These are phyloP conservation scores for Garra rufa DNA, from an alignment of 2,113 vertebrate species.

Conservation along the genomic window DNA sequence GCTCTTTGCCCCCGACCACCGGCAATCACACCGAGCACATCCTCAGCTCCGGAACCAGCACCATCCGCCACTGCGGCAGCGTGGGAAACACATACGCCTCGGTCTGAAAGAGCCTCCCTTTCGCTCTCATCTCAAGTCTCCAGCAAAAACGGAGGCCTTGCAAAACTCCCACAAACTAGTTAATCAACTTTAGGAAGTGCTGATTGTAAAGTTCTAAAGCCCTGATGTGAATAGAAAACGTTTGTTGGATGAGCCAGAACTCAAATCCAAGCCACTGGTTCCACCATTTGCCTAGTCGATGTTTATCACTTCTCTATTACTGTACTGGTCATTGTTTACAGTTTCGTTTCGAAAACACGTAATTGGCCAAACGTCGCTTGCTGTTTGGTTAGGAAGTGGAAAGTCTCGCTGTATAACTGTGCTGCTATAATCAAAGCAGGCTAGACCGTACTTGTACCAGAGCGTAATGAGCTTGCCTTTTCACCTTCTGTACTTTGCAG, in stretches of 20 bases:
- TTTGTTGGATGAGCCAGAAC: slow-evolving; percentile 59
- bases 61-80: slow-evolving; percentile 80
- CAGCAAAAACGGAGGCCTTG: too few relatives aligned
- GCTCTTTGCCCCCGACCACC: slow-evolving; percentile 69
- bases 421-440: slow-evolving; percentile 73
- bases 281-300: slow-evolving; percentile 42
- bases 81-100: slow-evolving; percentile 80
- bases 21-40: slow-evolving; percentile 76
- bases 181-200: too few relatives aligned
- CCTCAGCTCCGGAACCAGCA: slow-evolving; percentile 71
- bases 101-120: slow-evolving; percentile 65
- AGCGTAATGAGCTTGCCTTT: slow-evolving; percentile 60
- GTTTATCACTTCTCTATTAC: slow-evolving; percentile 26
- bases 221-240: background rate
- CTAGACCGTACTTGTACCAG: slow-evolving; percentile 56
- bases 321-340: slow-evolving; percentile 48
- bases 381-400: slow-evolving; percentile 39
- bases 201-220: slow-evolving; percentile 21
- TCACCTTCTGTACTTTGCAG: slow-evolving; percentile 69
- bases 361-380: slow-evolving; percentile 25
- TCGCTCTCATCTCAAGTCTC: background rate
- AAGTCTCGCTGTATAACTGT: slow-evolving; percentile 59
- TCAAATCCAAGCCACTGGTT: slow-evolving; percentile 75
- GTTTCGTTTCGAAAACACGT: background rate
- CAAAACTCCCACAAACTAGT: too few relatives aligned